Evolutionary conservation across 2,113 vertebrate genomes (phyloP), one percentile per base, ranked within the genome.

Genomic region (Salvelinus namaycush): DNA sequence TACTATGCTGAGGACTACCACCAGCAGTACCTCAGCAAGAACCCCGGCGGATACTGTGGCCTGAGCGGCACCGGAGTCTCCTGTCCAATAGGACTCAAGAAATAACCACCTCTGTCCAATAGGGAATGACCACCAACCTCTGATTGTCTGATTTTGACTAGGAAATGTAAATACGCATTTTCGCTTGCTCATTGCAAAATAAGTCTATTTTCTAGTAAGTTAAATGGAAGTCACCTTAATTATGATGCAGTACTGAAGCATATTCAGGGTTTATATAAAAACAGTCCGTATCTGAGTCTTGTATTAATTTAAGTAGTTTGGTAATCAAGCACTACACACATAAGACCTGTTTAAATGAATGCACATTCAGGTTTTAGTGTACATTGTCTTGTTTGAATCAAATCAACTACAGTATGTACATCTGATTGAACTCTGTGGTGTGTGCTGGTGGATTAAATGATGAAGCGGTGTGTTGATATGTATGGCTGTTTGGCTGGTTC

Each of bases 11-110:
- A 99, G 83, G 95, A 97, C 69, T 97, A 97, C 87, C 97, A 99
- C 84, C 97, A 98, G 78, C 96, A 99, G 84, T 99, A 99, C 90
- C 95, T 99, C 73, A 95, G 90, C 86, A 99, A 99, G 88, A 95
- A 95, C 78, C 96, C 96, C 0, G 51, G 70, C 0, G 96, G 97
- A 0, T 99, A 98, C 92, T 99, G 97, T 0, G 95, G 96, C 1
- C 88, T 98, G 0, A 84, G 90, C 0, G 96, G 96, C 24, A 97
- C 96, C 0, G 96, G 97, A 0, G 85, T 99, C 5, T 91, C 96
- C 86, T 98, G 96, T 68, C 96, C 96, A 0, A 5, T 93, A 0
- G 93, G 92, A 2, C 5, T 90, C 76, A 84, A 87, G 79, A 54
- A 8, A 0, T 89, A 87, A 60, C n/a, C 59, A 20, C 59, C 5